Evolutionary conservation across 2,113 vertebrate species (phyloP).

Genomic region (Orientallactaga bullata): DNA sequence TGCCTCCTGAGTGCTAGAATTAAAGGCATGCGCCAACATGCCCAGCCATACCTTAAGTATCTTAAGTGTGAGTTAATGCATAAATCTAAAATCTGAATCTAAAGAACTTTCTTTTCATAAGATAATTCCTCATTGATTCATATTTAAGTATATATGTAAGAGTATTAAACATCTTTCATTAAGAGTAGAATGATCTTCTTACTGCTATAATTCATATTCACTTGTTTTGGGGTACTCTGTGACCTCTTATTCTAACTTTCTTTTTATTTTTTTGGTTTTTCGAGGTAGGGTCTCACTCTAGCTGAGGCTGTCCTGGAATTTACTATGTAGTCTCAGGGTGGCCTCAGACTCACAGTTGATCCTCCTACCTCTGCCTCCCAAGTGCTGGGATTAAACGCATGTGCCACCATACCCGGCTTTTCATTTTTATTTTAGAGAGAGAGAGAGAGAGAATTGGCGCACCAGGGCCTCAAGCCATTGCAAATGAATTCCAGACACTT

Average conservation of each 20-base stretch:
- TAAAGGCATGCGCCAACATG: no score
- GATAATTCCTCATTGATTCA: background rate
- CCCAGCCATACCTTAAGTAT: slow-evolving; percentile 28
- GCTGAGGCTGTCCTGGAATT: no score
- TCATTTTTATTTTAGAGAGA: no score
- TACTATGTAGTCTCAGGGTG: no score
- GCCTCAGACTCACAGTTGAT: no score
- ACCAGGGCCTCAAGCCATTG: no score
- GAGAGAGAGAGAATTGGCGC: no score
- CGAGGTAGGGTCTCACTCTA: background rate
- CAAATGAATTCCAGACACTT: no score
- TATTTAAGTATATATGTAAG: background rate
- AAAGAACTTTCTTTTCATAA: background rate
- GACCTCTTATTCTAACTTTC: background rate
- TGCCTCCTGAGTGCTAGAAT: no score
- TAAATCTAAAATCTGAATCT: background rate
- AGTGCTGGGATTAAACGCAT: no score
- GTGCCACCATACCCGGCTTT: no score
- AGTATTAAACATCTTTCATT: background rate
- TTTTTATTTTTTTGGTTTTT: background rate
- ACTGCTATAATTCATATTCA: background rate
- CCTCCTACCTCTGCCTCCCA: no score
- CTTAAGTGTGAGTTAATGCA: background rate
- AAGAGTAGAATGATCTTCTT: background rate
- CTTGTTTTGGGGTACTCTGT: background rate